Evolutionary conservation across 1,140 invertebrate species (phyloP).

Genomic region (Zophobas atratus): DNA sequence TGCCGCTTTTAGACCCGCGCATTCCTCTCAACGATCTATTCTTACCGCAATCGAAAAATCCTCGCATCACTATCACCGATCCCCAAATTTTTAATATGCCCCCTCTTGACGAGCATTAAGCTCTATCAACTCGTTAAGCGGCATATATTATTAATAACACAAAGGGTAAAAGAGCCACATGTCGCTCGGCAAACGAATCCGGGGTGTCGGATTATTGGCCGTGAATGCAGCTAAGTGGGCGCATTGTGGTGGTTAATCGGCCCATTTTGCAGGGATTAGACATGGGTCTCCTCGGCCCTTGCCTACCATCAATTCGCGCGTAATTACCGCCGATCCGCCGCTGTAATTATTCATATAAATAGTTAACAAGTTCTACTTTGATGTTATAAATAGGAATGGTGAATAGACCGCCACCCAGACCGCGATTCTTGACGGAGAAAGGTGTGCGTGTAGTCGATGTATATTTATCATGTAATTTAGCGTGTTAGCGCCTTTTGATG

Average conservation of each 20-base stretch:
- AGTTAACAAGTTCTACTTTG: slow-evolving; percentile 44
- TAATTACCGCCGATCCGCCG: slow-evolving; percentile 34
- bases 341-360: slow-evolving; percentile 45
- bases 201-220: slow-evolving; percentile 34
- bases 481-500: slow-evolving; percentile 48
- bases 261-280: slow-evolving; percentile 37
- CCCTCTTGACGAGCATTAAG: slow-evolving; percentile 8
- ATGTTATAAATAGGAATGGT: slow-evolving; percentile 47
- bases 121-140: slow-evolving; percentile 24
- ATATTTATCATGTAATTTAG: slow-evolving; percentile 52
- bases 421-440: slow-evolving; percentile 28
- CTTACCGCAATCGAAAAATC: background rate
- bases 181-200: slow-evolving; percentile 40
- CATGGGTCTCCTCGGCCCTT: slow-evolving; percentile 37
- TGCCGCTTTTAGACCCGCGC: background rate
- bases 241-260: slow-evolving; percentile 42
- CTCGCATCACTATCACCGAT: background rate
- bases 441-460: slow-evolving; percentile 46
- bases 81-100: slow-evolving; percentile 15
- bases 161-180: slow-evolving; percentile 44
- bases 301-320: slow-evolving; percentile 20
- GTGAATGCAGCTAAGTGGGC: slow-evolving; percentile 42
- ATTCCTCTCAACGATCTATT: slow-evolving; percentile 13
- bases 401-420: slow-evolving; percentile 43
- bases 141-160: slow-evolving; percentile 41